These are phyloP conservation scores for Lasioglossum oenotherae DNA, from an alignment of 2,888 invertebrate species.

Conservation along the genomic window DNA sequence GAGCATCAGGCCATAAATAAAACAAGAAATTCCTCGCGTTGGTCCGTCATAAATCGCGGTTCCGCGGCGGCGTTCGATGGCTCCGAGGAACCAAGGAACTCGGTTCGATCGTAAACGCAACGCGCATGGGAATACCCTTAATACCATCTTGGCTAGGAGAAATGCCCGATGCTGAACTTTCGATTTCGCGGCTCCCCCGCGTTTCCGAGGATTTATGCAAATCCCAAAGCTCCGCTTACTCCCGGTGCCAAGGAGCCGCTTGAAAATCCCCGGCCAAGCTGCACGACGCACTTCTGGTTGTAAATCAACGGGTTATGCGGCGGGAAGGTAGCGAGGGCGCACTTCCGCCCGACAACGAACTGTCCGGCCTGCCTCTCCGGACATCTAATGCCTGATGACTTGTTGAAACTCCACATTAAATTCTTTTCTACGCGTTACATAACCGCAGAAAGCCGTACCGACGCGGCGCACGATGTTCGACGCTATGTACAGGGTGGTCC, in stretches of 20 bases:
- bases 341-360: slow-evolving; percentile 63
- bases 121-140: slow-evolving; percentile 53
- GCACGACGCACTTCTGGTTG: slow-evolving; percentile 74
- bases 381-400: background rate
- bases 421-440: background rate
- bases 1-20: slow-evolving; percentile 60
- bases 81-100: slow-evolving; percentile 43
- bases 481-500: background rate
- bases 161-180: slow-evolving; percentile 75
- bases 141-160: slow-evolving; percentile 49
- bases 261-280: slow-evolving; percentile 50
- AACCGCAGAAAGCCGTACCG: background rate
- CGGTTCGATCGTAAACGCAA: slow-evolving; percentile 62
- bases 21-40: slow-evolving; percentile 57
- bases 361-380: slow-evolving; percentile 1
- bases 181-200: slow-evolving; percentile 78
- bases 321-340: slow-evolving; percentile 33
- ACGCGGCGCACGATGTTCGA: background rate
- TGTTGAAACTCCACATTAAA: background rate
- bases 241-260: slow-evolving; percentile 31
- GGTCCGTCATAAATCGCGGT: slow-evolving; percentile 63
- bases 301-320: slow-evolving; percentile 81
- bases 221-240: slow-evolving; percentile 68
- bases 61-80: slow-evolving; percentile 40
- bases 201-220: slow-evolving; percentile 80